A percentile compares a stretch with the other conserved stretches of the same genome.
Conservation (phyloP, 2,888 invertebrate species). For the Pammene fasciana region DNA sequence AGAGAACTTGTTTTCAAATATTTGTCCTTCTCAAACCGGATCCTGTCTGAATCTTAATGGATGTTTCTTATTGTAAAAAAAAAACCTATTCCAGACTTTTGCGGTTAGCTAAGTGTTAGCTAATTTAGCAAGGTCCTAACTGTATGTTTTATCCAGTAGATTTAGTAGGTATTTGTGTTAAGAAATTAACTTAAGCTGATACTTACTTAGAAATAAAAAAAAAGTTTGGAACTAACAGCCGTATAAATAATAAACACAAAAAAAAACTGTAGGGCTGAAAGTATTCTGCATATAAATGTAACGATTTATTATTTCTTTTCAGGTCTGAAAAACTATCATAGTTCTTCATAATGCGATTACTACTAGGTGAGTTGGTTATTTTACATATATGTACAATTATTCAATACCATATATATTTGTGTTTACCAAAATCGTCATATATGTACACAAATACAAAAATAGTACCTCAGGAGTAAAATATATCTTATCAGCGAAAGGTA, state of each 20-base stretch:
- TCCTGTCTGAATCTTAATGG: slow-evolving; percentile 28
- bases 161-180: neutral
- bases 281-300: neutral
- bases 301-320: slow-evolving; percentile 3
- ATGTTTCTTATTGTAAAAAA: slow-evolving; percentile 13
- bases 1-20: slow-evolving; percentile 34
- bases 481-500: too few relatives aligned
- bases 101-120: neutral
- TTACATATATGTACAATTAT: too few relatives aligned
- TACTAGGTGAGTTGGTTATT: slow-evolving; percentile 55
- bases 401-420: too few relatives aligned
- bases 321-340: slow-evolving; percentile 5
- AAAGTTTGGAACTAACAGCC: too few relatives aligned
- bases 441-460: too few relatives aligned
- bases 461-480: too few relatives aligned
- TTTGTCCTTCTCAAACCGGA: slow-evolving; percentile 42
- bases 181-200: too few relatives aligned
- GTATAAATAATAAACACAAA: too few relatives aligned
- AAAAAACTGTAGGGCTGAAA: too few relatives aligned
- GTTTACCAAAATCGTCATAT: too few relatives aligned
- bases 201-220: too few relatives aligned
- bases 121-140: neutral
- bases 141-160: neutral
- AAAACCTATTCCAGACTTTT: slow-evolving; percentile 4
- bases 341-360: slow-evolving; percentile 53